A percentile compares a stretch with the other conserved stretches of the same genome.
Conservation (phyloP, 2,888 invertebrate genomes). For the Diarsia rubi region DNA sequence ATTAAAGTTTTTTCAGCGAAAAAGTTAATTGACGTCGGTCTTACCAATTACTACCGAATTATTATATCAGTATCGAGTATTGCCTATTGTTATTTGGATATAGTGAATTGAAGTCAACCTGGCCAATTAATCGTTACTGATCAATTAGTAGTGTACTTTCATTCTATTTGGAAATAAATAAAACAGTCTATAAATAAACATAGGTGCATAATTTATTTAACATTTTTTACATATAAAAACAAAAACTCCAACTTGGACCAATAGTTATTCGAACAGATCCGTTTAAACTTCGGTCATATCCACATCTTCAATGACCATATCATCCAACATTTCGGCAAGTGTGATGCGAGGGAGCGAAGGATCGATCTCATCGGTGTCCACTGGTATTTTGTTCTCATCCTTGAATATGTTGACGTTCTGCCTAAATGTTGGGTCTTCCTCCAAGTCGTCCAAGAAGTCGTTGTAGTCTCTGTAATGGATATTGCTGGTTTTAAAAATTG, state of each 20-base stretch:
- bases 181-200: conserved; percentile 25
- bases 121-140: too few relatives aligned
- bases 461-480: conserved; percentile 94
- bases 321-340: conserved; percentile 98
- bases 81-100: too few relatives aligned
- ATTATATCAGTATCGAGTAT: too few relatives aligned
- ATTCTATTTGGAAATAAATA: conserved; percentile 29
- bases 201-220: conserved; percentile 47
- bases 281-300: conserved; percentile 92
- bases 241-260: conserved; percentile 1
- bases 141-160: not conserved
- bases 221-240: not conserved
- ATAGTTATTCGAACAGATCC: not conserved
- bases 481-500: not conserved
- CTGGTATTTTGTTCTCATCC: conserved; percentile 87
- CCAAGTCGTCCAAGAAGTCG: conserved; percentile 99
- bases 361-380: conserved; percentile 92
- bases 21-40: too few relatives aligned
- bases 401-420: conserved; percentile 98
- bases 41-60: too few relatives aligned
- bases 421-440: conserved; percentile 97
- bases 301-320: conserved; percentile 95
- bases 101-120: too few relatives aligned
- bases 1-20: too few relatives aligned
- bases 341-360: conserved; percentile 94